Evolutionary conservation across 2,113 vertebrate species (phyloP).

Genomic region (Myotis lucifugus): DNA sequence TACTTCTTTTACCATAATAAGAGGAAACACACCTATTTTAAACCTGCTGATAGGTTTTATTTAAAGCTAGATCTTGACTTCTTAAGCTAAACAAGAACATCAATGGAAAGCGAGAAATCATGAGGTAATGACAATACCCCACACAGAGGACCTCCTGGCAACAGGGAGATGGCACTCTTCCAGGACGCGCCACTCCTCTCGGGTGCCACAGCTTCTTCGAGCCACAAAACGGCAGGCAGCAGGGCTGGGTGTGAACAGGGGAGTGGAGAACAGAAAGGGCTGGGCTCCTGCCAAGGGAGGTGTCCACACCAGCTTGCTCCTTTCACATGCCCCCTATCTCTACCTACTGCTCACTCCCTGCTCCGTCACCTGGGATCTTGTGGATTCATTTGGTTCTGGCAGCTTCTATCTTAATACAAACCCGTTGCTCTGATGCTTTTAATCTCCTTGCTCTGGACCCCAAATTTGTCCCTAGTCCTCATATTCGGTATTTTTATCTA

Average conservation of each 20-base stretch:
- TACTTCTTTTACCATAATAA: constrained; percentile 6
- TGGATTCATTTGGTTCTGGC: background rate
- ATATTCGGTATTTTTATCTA: background rate
- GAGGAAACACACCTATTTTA: background rate
- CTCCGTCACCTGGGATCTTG: too few species aligned
- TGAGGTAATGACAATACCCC: background rate
- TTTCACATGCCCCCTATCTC: background rate
- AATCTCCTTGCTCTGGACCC: background rate
- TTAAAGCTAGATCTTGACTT: constrained; percentile 17
- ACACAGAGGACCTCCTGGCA: background rate
- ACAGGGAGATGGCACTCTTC: background rate
- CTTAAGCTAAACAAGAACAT: background rate
- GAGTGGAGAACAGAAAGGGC: background rate
- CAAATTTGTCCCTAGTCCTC: background rate
- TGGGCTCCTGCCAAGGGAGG: too few species aligned
- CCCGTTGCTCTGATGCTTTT: background rate
- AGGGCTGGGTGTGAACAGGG: background rate
- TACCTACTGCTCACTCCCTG: background rate
- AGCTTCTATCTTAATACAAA: background rate
- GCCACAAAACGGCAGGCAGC: background rate
- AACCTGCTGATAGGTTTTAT: background rate
- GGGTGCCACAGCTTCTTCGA: background rate
- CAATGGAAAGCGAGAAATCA: background rate
- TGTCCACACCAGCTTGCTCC: background rate
- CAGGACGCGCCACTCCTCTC: background rate